Evolutionary conservation across 2,888 invertebrate species (phyloP), one percentile per base, ranked within the genome.

Genomic region (Chrysotoxum bicinctum): DNA sequence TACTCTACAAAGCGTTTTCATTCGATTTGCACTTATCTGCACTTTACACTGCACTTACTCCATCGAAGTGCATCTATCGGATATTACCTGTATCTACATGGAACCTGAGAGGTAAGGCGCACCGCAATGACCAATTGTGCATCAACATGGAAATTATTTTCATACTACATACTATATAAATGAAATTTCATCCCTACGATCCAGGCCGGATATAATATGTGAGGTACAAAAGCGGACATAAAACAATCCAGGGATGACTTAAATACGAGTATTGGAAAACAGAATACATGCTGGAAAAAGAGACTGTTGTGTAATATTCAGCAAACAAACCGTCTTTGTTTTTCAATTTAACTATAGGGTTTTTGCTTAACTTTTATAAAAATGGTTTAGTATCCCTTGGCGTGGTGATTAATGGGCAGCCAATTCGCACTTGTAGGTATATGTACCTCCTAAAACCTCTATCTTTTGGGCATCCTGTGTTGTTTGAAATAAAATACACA

Each of bases 1-100:
- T 81, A 69, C 43, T 77, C 56, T 69, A 73, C 81, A 77, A 81
- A 85, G 85, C 85, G 35, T 76, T 85, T 85, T 76, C 76, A 81
- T 81, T 81, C 81, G 77, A 85, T 85, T 85, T 85, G 77, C 81
- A 88, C 87, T 91, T 91, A 91, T 91, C 91, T 90, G 90, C 89
- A 90, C 89, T 91, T 91, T 91, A 91, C 91, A 90, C 90, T 90
- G 89, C 91, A 90, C 90, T 91, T 91, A 90, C 90, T 90, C 90
- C 90, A 73, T 73, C 32, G 73, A 76, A 77, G 64, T 85, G 81
- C 76, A 81, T 85, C 80, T 85, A 77, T 76, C 70, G 21, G 21
- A 19, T 35, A 35, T 14, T 14, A 32, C n/a, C 9, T 16, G 32
- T 37, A 14, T 35, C 21, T 16, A 16, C 5, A 8, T 32, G 16